A percentile compares a stretch with the other conserved stretches of the same genome.
Evolutionary conservation across 2,888 invertebrate genomes (phyloP).

Genomic region (Melangyna quadrimaculata): DNA sequence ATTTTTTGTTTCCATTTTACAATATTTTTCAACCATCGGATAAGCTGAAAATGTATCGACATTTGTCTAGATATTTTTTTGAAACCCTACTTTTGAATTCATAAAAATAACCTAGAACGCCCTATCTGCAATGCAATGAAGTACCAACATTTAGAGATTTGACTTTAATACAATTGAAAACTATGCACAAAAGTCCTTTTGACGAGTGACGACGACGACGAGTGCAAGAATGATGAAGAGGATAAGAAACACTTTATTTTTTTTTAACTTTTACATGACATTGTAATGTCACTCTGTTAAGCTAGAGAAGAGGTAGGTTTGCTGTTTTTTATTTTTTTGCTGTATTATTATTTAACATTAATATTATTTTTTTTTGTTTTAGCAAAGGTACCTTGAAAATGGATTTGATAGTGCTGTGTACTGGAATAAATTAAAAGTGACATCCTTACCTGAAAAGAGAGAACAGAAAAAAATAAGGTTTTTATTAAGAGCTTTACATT

Average conservation of each 20-base stretch:
- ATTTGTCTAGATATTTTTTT: no score
- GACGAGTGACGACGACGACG: no score
- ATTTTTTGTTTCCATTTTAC: no score
- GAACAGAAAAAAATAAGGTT: background rate
- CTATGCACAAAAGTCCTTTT: constrained; percentile 41
- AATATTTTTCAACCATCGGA: no score
- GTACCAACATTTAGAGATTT: background rate
- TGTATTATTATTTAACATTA: background rate
- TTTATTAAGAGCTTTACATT: constrained; percentile 19
- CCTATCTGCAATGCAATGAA: background rate
- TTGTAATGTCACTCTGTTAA: constrained; percentile 41
- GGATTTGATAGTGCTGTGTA: background rate
- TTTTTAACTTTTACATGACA: constrained; percentile 57
- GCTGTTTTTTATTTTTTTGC: constrained; percentile 13
- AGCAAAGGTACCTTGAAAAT: constrained; percentile 5
- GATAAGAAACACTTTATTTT: constrained; percentile 33
- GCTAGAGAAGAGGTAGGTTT: background rate
- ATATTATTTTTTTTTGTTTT: background rate
- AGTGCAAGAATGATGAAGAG: background rate
- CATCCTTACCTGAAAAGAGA: constrained; percentile 45
- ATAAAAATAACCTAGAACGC: no score
- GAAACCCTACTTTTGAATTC: no score
- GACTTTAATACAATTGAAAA: constrained; percentile 3
- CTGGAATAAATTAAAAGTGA: constrained; percentile 29
- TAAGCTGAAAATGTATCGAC: no score